phyloP scores from a whole-genome alignment of 2,797 vertebrate species.

The Manis pentadactyla region DNA sequence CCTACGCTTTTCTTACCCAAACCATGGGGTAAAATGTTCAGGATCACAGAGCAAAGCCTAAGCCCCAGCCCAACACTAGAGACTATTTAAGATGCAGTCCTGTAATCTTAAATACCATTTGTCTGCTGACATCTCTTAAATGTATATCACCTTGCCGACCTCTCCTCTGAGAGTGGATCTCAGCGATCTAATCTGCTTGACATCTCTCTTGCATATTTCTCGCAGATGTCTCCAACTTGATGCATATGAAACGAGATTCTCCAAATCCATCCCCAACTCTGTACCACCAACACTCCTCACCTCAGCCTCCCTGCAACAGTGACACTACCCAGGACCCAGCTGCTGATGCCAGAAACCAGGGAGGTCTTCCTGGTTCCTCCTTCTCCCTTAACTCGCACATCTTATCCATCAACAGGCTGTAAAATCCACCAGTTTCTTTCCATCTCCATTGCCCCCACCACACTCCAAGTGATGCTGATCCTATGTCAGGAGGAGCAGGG shows the following conservation, averaged over 20 bases:
- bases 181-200: slow-evolving; percentile 52
- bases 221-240: not conserved
- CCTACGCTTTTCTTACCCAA: not conserved
- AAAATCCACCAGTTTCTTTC: not conserved
- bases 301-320: not conserved
- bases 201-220: not conserved
- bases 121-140: not conserved
- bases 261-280: not conserved
- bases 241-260: not conserved
- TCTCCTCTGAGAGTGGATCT: slow-evolving; percentile 6
- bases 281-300: too few relatives aligned
- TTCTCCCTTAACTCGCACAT: not conserved
- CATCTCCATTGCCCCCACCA: not conserved
- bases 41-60: not conserved
- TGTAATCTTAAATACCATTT: not conserved
- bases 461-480: not conserved
- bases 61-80: not conserved
- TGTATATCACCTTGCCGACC: not conserved
- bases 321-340: too few relatives aligned
- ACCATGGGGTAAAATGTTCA: not conserved
- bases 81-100: not conserved
- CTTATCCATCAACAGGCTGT: not conserved
- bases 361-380: not conserved
- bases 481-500: not conserved
- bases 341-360: not conserved